phyloP scores from a whole-genome alignment of 2,888 invertebrate genomes.

The Diarsia brunnea region DNA sequence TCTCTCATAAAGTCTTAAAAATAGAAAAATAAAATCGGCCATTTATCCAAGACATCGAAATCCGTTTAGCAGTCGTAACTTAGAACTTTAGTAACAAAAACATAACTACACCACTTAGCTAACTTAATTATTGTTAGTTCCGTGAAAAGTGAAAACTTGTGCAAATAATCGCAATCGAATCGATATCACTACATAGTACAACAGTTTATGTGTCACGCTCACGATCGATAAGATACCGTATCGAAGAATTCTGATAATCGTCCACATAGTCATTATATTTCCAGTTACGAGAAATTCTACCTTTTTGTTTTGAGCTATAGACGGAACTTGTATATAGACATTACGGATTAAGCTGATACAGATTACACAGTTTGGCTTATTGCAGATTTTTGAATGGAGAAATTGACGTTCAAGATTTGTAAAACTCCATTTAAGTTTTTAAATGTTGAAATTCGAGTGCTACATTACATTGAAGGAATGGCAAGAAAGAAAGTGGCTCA shows the following conservation, averaged over 20 bases:
- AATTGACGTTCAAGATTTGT: no score
- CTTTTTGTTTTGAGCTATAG: conserved; percentile 16
- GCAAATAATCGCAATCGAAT: conserved; percentile 37
- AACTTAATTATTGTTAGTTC: conserved; percentile 31
- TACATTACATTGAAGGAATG: no score
- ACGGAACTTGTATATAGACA: conserved; percentile 18
- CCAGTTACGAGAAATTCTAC: conserved; percentile 31
- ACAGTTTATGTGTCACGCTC: conserved; percentile 57
- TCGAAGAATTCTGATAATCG: conserved; percentile 62
- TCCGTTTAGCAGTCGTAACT: not conserved
- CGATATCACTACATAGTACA: conserved; percentile 19
- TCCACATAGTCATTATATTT: conserved; percentile 51
- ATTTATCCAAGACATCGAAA: not conserved
- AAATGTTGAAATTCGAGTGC: no score
- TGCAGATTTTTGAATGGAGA: no score
- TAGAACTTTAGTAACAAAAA: conserved; percentile 16
- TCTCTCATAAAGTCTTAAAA: not conserved
- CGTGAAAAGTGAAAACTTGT: conserved; percentile 45
- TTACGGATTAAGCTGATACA: not conserved
- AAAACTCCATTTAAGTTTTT: no score
- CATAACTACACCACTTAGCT: not conserved
- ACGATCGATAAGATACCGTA: conserved; percentile 63
- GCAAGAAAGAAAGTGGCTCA: no score
- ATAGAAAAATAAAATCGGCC: not conserved
- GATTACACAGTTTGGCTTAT: not conserved